These are phyloP conservation scores for Synanceia verrucosa DNA, from an alignment of 2,797 vertebrate species.

Conservation along the genomic window DNA sequence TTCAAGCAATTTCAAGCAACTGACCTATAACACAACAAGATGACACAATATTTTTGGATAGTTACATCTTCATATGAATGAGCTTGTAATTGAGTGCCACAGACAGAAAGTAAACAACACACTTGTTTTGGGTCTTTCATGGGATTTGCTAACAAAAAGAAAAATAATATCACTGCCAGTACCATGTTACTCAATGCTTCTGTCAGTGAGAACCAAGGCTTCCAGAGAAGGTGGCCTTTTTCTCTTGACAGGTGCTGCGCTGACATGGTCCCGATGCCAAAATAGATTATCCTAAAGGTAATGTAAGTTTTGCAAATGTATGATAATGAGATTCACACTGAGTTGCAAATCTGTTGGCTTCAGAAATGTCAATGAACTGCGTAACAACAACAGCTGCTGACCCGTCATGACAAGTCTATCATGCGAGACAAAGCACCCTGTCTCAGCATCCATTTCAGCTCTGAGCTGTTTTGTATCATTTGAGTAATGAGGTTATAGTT, in stretches of 20 bases:
- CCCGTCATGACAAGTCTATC: conserved; percentile 63
- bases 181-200: conserved; percentile 24
- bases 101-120: no score
- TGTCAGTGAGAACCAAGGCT: conserved; percentile 27
- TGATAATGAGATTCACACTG: conserved; percentile 71
- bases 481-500: conserved; percentile 36
- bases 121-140: neutral
- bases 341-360: conserved; percentile 68
- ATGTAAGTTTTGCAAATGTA: conserved; percentile 67
- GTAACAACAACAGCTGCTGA: conserved; percentile 56
- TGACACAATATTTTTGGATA: no score
- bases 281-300: conserved; percentile 64
- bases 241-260: conserved; percentile 44
- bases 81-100: no score
- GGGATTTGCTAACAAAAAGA: neutral
- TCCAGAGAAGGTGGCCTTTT: conserved; percentile 15
- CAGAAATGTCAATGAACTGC: conserved; percentile 55
- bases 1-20: no score
- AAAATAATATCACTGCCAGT: conserved; percentile 3
- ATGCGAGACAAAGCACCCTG: conserved; percentile 54
- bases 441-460: conserved; percentile 23
- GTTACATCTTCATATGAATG: no score
- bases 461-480: conserved; percentile 22
- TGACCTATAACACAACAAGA: no score
- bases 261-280: conserved; percentile 33